phyloP scores from a whole-genome alignment of 2,888 invertebrate genomes.

The Sabatieria punctata region DNA sequence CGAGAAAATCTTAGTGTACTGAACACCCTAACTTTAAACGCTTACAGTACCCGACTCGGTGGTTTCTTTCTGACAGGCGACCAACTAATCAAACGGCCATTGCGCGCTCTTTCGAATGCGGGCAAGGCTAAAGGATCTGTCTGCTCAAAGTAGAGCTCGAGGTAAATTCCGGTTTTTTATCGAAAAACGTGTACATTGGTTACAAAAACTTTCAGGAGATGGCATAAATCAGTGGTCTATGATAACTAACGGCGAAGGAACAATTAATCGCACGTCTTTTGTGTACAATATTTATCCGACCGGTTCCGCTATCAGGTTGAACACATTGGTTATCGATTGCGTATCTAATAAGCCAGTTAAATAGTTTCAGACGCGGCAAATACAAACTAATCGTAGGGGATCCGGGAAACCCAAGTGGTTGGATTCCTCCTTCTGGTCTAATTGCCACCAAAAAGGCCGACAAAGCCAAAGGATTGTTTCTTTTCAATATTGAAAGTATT shows the following conservation, averaged over 20 bases:
- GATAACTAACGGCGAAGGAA: constrained; percentile 19
- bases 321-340: not conserved
- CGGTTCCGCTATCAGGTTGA: not conserved
- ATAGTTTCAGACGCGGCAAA: constrained; percentile 26
- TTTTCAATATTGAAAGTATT: constrained; percentile 1
- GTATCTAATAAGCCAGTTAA: not conserved
- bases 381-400: constrained; percentile 34
- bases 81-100: too few species aligned
- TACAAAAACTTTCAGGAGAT: constrained; percentile 21
- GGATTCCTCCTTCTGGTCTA: constrained; percentile 17
- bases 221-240: constrained; percentile 32
- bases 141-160: too few species aligned
- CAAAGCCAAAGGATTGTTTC: not conserved
- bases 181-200: too few species aligned
- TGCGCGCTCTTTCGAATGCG: too few species aligned
- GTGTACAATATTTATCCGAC: constrained; percentile 27
- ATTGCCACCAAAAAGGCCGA: not conserved
- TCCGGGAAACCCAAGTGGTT: constrained; percentile 25
- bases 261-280: constrained; percentile 24
- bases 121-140: too few species aligned
- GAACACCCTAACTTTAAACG: too few species aligned
- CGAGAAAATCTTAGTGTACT: too few species aligned
- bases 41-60: too few species aligned
- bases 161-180: too few species aligned
- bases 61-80: too few species aligned